phyloP scores from a whole-genome alignment of 1,140 invertebrate genomes.

The Periplaneta americana region DNA sequence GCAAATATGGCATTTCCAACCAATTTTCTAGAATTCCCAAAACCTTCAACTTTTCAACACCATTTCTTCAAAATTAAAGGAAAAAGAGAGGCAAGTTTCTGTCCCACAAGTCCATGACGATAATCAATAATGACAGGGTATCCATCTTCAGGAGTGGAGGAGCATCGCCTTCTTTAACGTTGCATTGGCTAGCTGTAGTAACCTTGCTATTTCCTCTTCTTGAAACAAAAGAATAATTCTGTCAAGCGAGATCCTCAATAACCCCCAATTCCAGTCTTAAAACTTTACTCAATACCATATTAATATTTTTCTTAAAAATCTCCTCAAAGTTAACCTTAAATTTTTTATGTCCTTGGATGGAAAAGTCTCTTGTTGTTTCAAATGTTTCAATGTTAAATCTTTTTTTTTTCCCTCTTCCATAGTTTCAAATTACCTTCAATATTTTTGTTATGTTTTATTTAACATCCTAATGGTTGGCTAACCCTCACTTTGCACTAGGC shows the following conservation, averaged over 20 bases:
- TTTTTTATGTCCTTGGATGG: background rate
- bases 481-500: constrained; percentile 17
- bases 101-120: background rate
- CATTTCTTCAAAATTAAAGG: background rate
- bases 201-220: background rate
- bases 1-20: background rate
- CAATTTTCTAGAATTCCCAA: background rate
- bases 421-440: background rate
- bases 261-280: background rate
- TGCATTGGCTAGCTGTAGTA: background rate
- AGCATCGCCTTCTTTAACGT: background rate
- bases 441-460: background rate
- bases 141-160: background rate
- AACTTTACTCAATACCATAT: background rate
- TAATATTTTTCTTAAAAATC: background rate
- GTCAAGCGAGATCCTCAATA: background rate
- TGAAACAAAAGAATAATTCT: background rate
- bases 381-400: background rate
- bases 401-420: background rate
- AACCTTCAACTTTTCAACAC: background rate
- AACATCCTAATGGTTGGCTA: constrained; percentile 3
- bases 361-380: background rate
- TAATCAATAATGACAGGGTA: background rate
- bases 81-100: background rate
- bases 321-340: background rate